Base-by-base conservation (phyloP, 1,140 invertebrate species). In the Leptopilina boulardi region DNA sequence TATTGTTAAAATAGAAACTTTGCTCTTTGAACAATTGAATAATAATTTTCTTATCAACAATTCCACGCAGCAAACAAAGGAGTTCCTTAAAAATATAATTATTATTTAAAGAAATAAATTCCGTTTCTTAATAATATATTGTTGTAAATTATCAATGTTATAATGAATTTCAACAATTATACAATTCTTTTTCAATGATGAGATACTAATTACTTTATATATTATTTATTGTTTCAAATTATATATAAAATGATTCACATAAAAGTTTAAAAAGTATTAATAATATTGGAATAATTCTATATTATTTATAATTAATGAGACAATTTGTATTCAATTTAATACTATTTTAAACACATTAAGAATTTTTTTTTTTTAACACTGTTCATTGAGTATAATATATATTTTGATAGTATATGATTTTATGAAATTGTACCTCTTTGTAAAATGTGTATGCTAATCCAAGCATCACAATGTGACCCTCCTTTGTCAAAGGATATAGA, bases 401-500 rank as follows among this genome's bases (percentile, higher is more conserved):
- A 15, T 38, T 66, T 23, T n/a, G 11, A 15, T 66, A n/a, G 23
- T n/a, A 66, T 66, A 18, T 38, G 47, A 51, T 51, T 51, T 51
- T 51, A 51, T 51, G n/a, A 66, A 30, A 66, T 66, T 34, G 21
- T 13, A 34, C 3, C 59, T 66, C 59, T 59, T 59, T 34, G 59
- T 30, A 66, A 13, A 34, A 15, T 51, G 21, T 51, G 21, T 59
- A 59, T 59, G 59, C 11, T 66, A 66, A 66, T 66, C 21, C 26
- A 66, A 66, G 59, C 59, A 66, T 66, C 23, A 30, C 26, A 30
- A 15, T 66, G 23, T 26, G 59, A 66, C 59, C 59, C 23, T 66
- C 21, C 59, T 66, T 66, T 66, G 26, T 66, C 23, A n/a, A 66
- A 66, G 59, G 26, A 66, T 30, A 66, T 66, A 30, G 23, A 66